Evolutionary conservation across 2,113 vertebrate species (phyloP).

Genomic region (Propithecus coquereli): DNA sequence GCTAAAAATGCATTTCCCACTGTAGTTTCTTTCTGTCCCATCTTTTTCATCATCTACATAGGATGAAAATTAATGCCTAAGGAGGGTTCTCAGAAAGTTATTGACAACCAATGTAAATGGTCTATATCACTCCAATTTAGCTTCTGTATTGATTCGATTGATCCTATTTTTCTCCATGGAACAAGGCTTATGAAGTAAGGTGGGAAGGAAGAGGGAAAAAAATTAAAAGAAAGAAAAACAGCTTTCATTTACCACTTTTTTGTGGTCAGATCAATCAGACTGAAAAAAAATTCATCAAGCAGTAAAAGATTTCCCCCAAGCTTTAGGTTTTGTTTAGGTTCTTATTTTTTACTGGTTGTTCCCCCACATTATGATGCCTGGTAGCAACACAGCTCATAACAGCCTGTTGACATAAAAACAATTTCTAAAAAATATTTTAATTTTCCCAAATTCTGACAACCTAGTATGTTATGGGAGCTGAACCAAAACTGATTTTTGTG

Average conservation of each 20-base stretch:
- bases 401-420: neutral
- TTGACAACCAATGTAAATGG: neutral
- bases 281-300: neutral
- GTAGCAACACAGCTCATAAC: neutral
- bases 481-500: neutral
- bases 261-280: neutral
- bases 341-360: neutral
- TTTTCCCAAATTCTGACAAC: constrained; percentile 1
- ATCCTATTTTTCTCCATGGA: neutral
- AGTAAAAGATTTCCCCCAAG: neutral
- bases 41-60: neutral
- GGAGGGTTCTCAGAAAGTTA: neutral
- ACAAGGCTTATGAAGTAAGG: neutral
- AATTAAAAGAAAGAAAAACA: neutral
- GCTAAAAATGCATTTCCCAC: neutral
- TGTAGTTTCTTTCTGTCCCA: neutral
- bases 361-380: neutral
- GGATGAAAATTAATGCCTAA: neutral
- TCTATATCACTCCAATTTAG: neutral
- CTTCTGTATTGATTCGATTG: neutral
- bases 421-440: neutral
- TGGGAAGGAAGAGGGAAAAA: neutral
- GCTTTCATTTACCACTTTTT: neutral
- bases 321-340: constrained; percentile 22
- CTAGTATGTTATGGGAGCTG: neutral